Conservation (phyloP, 1,140 invertebrate genomes). For the Bathynomus jamesi region DNA sequence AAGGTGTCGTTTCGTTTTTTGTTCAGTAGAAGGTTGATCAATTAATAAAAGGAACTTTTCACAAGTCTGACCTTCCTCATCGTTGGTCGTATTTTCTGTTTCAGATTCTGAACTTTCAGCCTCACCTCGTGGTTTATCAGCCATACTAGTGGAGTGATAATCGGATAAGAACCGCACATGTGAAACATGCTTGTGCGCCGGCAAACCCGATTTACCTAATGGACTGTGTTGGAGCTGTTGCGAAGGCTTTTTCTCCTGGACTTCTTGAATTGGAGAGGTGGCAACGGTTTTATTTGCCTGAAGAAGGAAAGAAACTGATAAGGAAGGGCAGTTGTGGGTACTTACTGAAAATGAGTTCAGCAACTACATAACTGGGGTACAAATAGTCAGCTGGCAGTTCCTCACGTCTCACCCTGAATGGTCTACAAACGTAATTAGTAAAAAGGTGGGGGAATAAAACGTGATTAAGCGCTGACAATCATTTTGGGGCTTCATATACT, state of each 20-base stretch:
- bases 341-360: too few relatives aligned
- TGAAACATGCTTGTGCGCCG: constrained; percentile 36
- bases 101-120: constrained; percentile 79
- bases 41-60: constrained; percentile 86
- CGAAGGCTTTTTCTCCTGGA: constrained; percentile 14
- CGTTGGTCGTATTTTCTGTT: constrained; percentile 82
- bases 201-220: constrained; percentile 12
- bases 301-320: constrained; percentile 22
- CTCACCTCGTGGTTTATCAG: constrained; percentile 48
- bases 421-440: not conserved
- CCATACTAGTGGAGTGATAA: constrained; percentile 12
- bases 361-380: not conserved
- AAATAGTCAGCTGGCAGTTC: not conserved
- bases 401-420: not conserved
- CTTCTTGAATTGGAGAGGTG: constrained; percentile 79
- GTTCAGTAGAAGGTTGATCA: constrained; percentile 82
- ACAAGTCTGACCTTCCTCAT: constrained; percentile 71
- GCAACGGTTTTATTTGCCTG: constrained; percentile 77
- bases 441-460: not conserved
- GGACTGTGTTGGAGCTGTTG: constrained; percentile 16
- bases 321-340: too few relatives aligned
- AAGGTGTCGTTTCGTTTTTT: constrained; percentile 67
- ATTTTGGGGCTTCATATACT: not conserved
- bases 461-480: not conserved
- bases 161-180: constrained; percentile 34